These are phyloP conservation scores for Ophion obscuratus DNA, from an alignment of 2,888 invertebrate species.

Conservation along the genomic window DNA sequence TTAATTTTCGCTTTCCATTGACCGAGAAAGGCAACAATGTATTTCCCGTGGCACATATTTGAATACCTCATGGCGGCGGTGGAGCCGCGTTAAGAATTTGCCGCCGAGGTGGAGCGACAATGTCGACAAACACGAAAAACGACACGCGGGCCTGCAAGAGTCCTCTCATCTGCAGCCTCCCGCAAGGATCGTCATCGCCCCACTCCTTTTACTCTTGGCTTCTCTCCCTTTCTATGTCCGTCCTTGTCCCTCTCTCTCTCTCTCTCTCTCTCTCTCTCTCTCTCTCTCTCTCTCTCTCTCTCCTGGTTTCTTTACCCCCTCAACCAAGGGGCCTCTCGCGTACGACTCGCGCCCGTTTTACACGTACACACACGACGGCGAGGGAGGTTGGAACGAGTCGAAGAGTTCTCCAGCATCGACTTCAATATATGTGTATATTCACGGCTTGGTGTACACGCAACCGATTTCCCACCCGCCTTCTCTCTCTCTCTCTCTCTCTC, in stretches of 20 bases:
- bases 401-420: constrained; percentile 68
- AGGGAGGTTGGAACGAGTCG: constrained; percentile 82
- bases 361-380: constrained; percentile 81
- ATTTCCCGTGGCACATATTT: not conserved
- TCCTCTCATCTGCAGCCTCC: constrained; percentile 75
- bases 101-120: constrained; percentile 65
- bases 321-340: constrained; percentile 62
- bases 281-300: constrained; percentile 33
- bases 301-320: constrained; percentile 43
- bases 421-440: constrained; percentile 38
- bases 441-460: constrained; percentile 56
- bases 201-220: constrained; percentile 54
- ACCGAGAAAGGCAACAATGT: not conserved
- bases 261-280: constrained; percentile 16
- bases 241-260: constrained; percentile 24
- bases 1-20: not conserved
- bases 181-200: constrained; percentile 83
- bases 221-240: constrained; percentile 24
- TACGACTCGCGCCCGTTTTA: constrained; percentile 77
- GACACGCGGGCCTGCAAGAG: constrained; percentile 72
- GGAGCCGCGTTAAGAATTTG: not conserved
- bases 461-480: constrained; percentile 73
- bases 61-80: not conserved
- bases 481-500: constrained; percentile 53
- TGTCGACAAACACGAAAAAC: constrained; percentile 65